A percentile compares a stretch with the other conserved stretches of the same genome.
Evolutionary conservation across 2,113 vertebrate genomes (phyloP).

Genomic region (Gobiocypris rarus): DNA sequence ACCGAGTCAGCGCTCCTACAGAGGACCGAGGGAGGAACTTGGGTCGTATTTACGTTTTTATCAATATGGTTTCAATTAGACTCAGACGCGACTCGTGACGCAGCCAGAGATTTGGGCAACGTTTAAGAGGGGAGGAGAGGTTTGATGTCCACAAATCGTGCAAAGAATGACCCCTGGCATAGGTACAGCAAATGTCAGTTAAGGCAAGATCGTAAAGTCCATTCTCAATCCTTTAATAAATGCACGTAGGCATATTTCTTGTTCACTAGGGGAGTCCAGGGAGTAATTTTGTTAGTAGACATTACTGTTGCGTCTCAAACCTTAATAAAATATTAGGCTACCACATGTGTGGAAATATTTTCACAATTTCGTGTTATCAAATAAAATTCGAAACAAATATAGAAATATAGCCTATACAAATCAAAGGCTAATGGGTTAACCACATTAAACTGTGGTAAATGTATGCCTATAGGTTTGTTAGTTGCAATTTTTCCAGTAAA

Average conservation of each 20-base stretch:
- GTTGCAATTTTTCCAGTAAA: neutral
- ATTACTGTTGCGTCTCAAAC: too few relatives aligned
- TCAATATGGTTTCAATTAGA: slow-evolving; percentile 83
- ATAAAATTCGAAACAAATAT: neutral
- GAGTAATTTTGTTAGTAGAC: neutral
- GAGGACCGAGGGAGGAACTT: slow-evolving; percentile 34
- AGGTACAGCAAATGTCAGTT: slow-evolving; percentile 57
- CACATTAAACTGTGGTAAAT: neutral
- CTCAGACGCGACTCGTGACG: slow-evolving; percentile 67
- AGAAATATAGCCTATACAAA: neutral
- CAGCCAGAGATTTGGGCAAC: slow-evolving; percentile 40
- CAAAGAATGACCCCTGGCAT: slow-evolving; percentile 57
- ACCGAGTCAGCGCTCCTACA: neutral
- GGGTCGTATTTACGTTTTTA: slow-evolving; percentile 67
- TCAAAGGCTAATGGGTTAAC: neutral
- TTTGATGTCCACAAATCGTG: slow-evolving; percentile 42
- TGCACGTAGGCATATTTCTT: neutral
- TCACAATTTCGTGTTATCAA: neutral
- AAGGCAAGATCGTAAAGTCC: slow-evolving; percentile 2
- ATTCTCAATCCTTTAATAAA: neutral
- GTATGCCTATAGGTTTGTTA: neutral
- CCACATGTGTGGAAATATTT: neutral
- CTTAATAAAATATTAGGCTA: too few relatives aligned
- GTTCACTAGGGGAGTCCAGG: neutral
- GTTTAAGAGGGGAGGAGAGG: slow-evolving; percentile 36